These are phyloP conservation scores for Pelobates fuscus DNA, from an alignment of 2,113 vertebrate genomes.

Conservation along the genomic window DNA sequence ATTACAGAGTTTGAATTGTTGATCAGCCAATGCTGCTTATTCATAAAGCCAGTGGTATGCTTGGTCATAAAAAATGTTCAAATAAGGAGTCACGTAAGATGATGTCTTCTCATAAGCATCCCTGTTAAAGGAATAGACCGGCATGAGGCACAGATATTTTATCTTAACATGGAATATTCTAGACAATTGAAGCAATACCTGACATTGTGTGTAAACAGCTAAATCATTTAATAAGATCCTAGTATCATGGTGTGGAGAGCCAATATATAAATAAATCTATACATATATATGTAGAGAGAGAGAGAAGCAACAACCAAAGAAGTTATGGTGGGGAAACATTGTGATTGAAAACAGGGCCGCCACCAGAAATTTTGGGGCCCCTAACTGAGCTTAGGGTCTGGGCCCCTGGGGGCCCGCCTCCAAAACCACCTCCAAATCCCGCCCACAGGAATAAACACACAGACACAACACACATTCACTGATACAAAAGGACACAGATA, in stretches of 20 bases:
- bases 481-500: no score
- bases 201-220: background rate
- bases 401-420: no score
- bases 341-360: no score
- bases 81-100: background rate
- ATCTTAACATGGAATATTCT: background rate
- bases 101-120: conserved; percentile 19
- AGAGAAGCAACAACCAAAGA: background rate
- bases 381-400: no score
- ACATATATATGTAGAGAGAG: background rate
- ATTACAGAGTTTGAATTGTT: background rate
- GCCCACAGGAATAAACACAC: no score
- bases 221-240: background rate
- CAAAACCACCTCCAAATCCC: no score
- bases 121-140: background rate
- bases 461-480: no score
- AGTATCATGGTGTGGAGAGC: background rate
- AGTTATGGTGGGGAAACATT: background rate
- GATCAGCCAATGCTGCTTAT: background rate
- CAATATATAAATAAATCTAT: background rate
- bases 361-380: no score
- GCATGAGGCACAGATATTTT: background rate
- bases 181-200: no score
- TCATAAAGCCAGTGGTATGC: background rate
- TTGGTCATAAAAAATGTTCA: conserved; percentile 18